These are phyloP conservation scores for Bombyx mori DNA, from an alignment of 1,140 invertebrate species.

Conservation along the genomic window ASM3026992v2 NC_085121.1:13080001-13080500, in stretches of 20 bases:
- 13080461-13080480: neutral
- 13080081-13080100: no score
- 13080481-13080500: neutral
- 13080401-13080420: neutral
- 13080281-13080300: no score
- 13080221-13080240: no score
- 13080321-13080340: neutral
- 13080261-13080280: no score
- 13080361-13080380: neutral
- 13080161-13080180: neutral
- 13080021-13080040: neutral
- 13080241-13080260: no score
- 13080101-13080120: no score
- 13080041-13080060: no score
- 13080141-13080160: neutral
- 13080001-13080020: neutral
- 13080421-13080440: neutral
- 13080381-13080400: constrained; percentile 1
- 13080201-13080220: no score
- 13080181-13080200: neutral
- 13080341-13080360: neutral
- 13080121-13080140: no score
- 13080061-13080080: no score
- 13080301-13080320: neutral
- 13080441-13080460: neutral